Base-by-base conservation (phyloP, 37 sponge, comb jelly and placozoan genomes). In the Geodia barretti region DNA sequence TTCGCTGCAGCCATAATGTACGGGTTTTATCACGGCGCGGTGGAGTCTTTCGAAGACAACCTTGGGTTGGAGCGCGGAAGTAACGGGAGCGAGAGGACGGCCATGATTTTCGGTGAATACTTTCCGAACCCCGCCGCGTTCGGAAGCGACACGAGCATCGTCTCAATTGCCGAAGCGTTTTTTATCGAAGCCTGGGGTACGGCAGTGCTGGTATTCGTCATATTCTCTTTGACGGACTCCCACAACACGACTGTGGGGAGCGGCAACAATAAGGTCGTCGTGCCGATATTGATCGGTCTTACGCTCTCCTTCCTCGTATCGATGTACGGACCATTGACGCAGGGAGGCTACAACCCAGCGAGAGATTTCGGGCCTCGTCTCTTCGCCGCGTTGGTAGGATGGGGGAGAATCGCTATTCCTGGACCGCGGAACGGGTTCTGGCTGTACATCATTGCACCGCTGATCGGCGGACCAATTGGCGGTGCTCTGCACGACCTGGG, bases 351-450 rank as follows among this genome's bases (percentile, higher is more conserved):
- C 30, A 92, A 92, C 40, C 93, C 93, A 29, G 93, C 93, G 40
- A 39, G 89, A 32, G 93, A 92, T 61, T 77, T 92, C 42, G 93
- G 89, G 32, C 93, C 93, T 9, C 63, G 93, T 41, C 19, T 88
- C 2, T 60, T 81, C 64, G 85, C 93, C 19, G 81, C 82, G 2
- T 41, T 77, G 26, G 86, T 77, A 29, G 93, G 93, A 0, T 92
- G 89, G 83, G 89, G 90, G 9, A 75, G 59, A 23, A 71, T 87
- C 0, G 88, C 88, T 5, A 75, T 87, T 33, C 88, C 88, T 32
- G 88, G 88, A 21, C 88, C 88, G 19, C 3, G 88, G 71, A 67
- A 67, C 35, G 88, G 88, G 1, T 87, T 87, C 63, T 87, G 88
- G 88, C 75, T 70, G 17, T 87, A 87, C 76, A 87, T 87, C 60